Evolutionary conservation across 1,140 invertebrate species (phyloP).

Genomic region (Whitmania pigra): DNA sequence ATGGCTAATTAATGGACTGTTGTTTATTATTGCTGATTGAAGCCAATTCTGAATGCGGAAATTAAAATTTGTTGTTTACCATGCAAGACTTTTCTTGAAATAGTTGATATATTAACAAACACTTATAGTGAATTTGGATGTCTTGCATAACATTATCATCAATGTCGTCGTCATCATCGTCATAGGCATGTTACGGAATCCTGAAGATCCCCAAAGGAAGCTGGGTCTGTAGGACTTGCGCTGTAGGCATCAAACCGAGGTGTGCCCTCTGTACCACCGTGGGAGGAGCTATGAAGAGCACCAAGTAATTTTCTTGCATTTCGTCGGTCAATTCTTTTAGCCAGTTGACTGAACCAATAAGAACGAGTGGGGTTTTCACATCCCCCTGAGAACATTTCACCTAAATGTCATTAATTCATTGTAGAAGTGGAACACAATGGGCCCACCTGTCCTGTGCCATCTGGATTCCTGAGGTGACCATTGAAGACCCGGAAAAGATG

Average conservation of each 20-base stretch:
- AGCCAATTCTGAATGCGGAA: background rate
- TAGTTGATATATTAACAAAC: background rate
- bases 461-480: constrained; percentile 98
- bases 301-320: constrained; percentile 49
- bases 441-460: constrained; percentile 96
- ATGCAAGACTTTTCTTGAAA: background rate
- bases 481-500: constrained; percentile 92
- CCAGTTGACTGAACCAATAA: too few relatives aligned
- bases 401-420: background rate
- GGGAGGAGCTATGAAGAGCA: constrained; percentile 94
- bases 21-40: background rate
- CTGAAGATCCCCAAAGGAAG: constrained; percentile 86
- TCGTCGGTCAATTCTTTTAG: background rate
- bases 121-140: background rate
- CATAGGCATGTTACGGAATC: constrained; percentile 89
- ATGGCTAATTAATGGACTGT: background rate
- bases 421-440: constrained; percentile 65
- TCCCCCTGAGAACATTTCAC: background rate
- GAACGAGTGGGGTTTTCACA: too few relatives aligned
- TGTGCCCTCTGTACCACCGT: constrained; percentile 89
- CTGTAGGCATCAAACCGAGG: constrained; percentile 64
- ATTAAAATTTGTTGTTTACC: background rate
- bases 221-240: constrained; percentile 85
- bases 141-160: background rate
- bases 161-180: too few relatives aligned